Conservation (phyloP, 2,888 invertebrate genomes). For the Idaea biselata region DNA sequence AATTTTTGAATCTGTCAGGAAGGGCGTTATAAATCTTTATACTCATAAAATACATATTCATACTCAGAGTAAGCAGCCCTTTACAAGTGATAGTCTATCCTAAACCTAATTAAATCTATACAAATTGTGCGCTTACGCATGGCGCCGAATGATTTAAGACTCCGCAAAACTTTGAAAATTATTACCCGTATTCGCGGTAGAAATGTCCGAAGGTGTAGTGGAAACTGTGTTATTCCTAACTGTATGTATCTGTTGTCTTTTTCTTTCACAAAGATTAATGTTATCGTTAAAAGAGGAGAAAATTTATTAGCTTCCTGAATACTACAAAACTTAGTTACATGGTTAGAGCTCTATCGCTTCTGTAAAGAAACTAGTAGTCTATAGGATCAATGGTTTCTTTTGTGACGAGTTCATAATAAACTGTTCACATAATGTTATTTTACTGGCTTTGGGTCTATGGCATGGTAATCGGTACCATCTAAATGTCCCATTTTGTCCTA, state of each 20-base stretch:
- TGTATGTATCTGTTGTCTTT: not conserved
- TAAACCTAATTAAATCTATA: constrained; percentile 45
- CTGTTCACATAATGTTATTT: too few relatives aligned
- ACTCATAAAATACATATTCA: constrained; percentile 1
- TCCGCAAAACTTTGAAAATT: constrained; percentile 56
- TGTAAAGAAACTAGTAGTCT: too few relatives aligned
- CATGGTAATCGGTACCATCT: too few relatives aligned
- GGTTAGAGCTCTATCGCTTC: too few relatives aligned
- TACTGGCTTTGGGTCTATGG: too few relatives aligned
- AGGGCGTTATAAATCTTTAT: too few relatives aligned
- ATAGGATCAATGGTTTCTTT: too few relatives aligned
- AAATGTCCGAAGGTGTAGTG: not conserved
- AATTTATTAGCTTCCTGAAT: constrained; percentile 1
- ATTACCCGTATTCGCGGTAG: constrained; percentile 44
- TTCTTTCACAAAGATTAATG: not conserved
- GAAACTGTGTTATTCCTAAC: not conserved
- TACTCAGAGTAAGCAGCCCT: constrained; percentile 25
- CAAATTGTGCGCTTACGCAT: constrained; percentile 37
- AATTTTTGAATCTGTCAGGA: too few relatives aligned
- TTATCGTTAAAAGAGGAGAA: not conserved
- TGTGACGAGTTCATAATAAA: too few relatives aligned
- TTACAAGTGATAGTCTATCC: constrained; percentile 31
- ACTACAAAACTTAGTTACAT: not conserved
- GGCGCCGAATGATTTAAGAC: constrained; percentile 58
- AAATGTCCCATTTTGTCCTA: too few relatives aligned